Base-by-base conservation (phyloP, 2,113 vertebrate species). In the Pygathrix nemaeus region DNA sequence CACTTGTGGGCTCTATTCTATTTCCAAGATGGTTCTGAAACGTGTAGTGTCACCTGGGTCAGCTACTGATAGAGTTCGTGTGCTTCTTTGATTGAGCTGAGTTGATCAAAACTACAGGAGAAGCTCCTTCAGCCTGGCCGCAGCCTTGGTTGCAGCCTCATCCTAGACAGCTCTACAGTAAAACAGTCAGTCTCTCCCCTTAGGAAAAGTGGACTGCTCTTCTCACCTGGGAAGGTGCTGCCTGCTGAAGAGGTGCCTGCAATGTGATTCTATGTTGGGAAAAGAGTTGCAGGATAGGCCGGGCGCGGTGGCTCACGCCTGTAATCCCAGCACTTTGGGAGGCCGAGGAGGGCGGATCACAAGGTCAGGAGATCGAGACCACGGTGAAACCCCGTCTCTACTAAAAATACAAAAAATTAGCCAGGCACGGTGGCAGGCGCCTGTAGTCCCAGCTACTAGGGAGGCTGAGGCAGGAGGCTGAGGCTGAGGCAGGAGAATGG, bases 31-130 rank as follows among this genome's bases (percentile, higher is more conserved):
- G 2, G 2, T 17, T 8, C 43, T 66, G 38, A 27, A 50, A 21
- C 12, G 1, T 0, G 0, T 0, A 0, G 25, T 2, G 0, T 21
- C 27, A 0, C 23, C 11, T 5, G 11, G 6, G 11, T 6, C 35
- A 8, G 0, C 30, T 5, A 5, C 27, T 30, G 30, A 1, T 5
- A 6, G 3, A 32, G 76, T 40, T 80, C 13, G 1, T 13, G 32
- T 4, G n/a, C 2, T n/a, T 57, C 55, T 43, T 35, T 18, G 11
- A 8, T 2, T 6, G 38, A 8, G 16, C 1, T 79, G 43, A 25
- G 3, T 2, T 43, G 25, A 20, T 10, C 5, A 45, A 12, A 4
- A 2, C 12, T 52, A 4, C 20, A 3, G 38, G 10, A 61, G 59
- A 30, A 21, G 23, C 50, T 6, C 23, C 32, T 1, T 10, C 8